Percentiles rank a stretch among this genome's conserved stretches.
Conservation (phyloP, 1,140 invertebrate species). For the Tribolium madens region DNA sequence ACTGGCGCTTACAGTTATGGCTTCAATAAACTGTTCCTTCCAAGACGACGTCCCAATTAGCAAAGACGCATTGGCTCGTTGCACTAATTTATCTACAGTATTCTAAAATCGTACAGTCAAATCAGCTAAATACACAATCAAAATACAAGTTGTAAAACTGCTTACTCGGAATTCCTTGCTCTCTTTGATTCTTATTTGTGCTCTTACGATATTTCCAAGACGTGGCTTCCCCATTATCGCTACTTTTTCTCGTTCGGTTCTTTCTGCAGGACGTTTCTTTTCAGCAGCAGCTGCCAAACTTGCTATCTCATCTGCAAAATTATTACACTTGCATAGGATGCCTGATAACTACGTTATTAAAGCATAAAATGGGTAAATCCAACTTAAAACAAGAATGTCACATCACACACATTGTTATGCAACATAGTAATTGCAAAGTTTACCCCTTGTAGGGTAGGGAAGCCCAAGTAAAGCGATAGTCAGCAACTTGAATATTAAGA, state of each 20-base stretch:
- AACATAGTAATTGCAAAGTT: slow-evolving; percentile 3
- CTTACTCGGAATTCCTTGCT: slow-evolving; percentile 98
- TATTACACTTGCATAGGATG: neutral
- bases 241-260: slow-evolving; percentile 86
- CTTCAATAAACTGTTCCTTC: slow-evolving; percentile 98
- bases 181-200: slow-evolving; percentile 93
- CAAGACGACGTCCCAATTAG: slow-evolving; percentile 96
- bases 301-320: slow-evolving; percentile 70
- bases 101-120: slow-evolving; percentile 72
- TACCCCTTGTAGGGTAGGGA: neutral
- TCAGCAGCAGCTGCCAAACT: slow-evolving; percentile 72
- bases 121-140: neutral
- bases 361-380: no score
- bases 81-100: slow-evolving; percentile 97
- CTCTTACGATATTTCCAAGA: slow-evolving; percentile 85
- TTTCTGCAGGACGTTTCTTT: slow-evolving; percentile 72
- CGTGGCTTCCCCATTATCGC: slow-evolving; percentile 91
- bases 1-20: slow-evolving; percentile 92
- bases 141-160: slow-evolving; percentile 16
- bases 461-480: neutral
- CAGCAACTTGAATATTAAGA: neutral
- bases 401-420: neutral
- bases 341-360: no score
- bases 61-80: slow-evolving; percentile 94
- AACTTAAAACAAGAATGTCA: neutral